phyloP scores from a whole-genome alignment of 2,888 invertebrate genomes.

The Hydrotaea diabolus region DNA sequence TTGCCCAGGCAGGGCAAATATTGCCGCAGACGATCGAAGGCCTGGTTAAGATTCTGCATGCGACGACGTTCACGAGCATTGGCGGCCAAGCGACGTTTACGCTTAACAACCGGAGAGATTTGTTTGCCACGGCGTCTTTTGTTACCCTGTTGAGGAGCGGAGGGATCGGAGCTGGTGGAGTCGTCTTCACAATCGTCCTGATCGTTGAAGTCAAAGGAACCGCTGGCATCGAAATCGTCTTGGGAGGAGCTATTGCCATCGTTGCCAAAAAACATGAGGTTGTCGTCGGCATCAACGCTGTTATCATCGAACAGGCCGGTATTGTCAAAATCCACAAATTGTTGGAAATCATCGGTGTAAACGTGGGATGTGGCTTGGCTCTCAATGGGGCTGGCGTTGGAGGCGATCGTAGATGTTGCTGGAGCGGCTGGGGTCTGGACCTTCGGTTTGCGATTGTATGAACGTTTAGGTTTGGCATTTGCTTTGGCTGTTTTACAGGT shows the following conservation, averaged over 20 bases:
- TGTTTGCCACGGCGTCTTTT: constrained; percentile 84
- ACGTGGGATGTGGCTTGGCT: constrained; percentile 19
- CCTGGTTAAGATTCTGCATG: constrained; percentile 97
- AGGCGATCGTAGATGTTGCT: not conserved
- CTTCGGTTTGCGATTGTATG: constrained; percentile 73
- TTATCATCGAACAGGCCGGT: constrained; percentile 78
- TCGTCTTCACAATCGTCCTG: constrained; percentile 71
- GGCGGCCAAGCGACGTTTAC: constrained; percentile 92
- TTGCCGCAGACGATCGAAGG: constrained; percentile 93
- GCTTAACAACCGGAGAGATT: constrained; percentile 89
- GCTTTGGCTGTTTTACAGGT: constrained; percentile 74
- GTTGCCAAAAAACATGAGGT: constrained; percentile 76
- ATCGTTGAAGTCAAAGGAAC: constrained; percentile 74
- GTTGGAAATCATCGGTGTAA: constrained; percentile 70
- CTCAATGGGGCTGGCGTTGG: not conserved
- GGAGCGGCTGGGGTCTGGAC: not conserved
- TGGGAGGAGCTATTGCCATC: constrained; percentile 70
- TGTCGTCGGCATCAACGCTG: constrained; percentile 78
- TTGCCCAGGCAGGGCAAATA: constrained; percentile 96
- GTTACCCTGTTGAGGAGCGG: constrained; percentile 65
- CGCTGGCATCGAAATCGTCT: constrained; percentile 71
- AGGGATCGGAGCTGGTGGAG: constrained; percentile 10
- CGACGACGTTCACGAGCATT: constrained; percentile 95
- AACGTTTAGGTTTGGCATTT: constrained; percentile 74
- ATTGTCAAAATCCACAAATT: constrained; percentile 78